These are phyloP conservation scores for Hippolais icterina DNA, from an alignment of 2,113 vertebrate species.

Conservation along the genomic window DNA sequence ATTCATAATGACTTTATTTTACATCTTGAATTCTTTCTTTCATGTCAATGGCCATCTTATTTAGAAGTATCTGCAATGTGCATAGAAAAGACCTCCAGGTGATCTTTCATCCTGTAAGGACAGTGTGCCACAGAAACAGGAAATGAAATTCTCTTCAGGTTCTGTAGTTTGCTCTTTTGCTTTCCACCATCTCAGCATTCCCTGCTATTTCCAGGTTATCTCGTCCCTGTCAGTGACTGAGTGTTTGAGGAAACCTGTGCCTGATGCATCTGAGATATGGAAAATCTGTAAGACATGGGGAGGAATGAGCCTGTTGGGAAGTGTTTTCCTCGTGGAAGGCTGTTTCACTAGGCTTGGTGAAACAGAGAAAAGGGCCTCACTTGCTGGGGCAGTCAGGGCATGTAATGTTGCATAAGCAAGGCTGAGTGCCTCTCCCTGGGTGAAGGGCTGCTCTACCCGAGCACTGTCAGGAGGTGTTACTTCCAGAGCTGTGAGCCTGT, in stretches of 20 bases:
- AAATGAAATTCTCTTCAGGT: background rate
- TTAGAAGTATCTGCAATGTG: background rate
- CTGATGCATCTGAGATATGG: accelerated
- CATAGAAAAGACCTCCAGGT: background rate
- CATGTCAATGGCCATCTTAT: background rate
- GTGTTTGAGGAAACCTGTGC: background rate
- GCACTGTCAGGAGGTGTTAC: slow-evolving; percentile 45
- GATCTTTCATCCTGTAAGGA: background rate
- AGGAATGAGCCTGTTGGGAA: background rate
- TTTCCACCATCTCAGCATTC: background rate
- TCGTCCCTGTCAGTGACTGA: background rate
- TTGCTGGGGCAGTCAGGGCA: background rate
- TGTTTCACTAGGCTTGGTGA: background rate
- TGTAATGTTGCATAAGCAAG: slow-evolving; percentile 20
- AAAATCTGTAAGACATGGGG: accelerated
- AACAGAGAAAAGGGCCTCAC: background rate
- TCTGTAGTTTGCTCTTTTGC: background rate
- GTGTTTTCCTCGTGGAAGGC: background rate
- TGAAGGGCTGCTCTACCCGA: background rate
- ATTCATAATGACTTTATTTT: background rate
- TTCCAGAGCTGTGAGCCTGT: slow-evolving; percentile 53
- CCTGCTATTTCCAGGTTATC: background rate
- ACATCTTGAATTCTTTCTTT: background rate
- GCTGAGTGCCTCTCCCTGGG: slow-evolving; percentile 20
- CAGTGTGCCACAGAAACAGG: background rate